phyloP scores from a whole-genome alignment of 2,797 vertebrate genomes.

The Anguilla marmorata region DNA sequence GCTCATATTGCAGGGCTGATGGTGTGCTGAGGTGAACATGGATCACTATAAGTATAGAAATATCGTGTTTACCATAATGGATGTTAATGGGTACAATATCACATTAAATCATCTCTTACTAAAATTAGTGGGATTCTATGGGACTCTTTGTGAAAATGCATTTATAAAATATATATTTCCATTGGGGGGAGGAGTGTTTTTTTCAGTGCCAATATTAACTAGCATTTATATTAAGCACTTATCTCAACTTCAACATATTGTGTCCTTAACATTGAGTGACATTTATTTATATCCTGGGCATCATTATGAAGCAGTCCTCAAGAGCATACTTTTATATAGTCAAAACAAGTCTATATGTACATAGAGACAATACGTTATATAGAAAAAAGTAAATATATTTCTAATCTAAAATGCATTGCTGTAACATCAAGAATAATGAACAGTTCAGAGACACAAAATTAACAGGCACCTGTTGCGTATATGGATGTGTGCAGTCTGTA shows the following conservation, averaged over 20 bases:
- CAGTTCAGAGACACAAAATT: neutral
- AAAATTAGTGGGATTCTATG: conserved; percentile 3
- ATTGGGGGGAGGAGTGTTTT: neutral
- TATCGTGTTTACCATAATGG: conserved; percentile 62
- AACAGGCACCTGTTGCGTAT: neutral
- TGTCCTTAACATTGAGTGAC: neutral
- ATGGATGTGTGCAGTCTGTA: neutral
- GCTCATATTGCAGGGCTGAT: conserved; percentile 52
- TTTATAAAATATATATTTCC: neutral
- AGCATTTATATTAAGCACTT: neutral
- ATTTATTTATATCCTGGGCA: neutral
- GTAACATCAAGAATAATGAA: neutral
- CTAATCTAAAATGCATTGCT: neutral
- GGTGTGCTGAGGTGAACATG: conserved; percentile 68
- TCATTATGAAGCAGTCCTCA: neutral
- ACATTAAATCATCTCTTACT: conserved; percentile 23
- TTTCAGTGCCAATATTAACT: neutral
- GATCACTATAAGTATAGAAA: conserved; percentile 67
- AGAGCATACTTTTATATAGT: neutral
- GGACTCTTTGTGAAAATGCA: conserved; percentile 1
- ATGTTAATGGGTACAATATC: conserved; percentile 58
- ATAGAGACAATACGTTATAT: neutral
- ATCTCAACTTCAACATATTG: neutral
- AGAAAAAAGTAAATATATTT: no score
- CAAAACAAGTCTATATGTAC: neutral